Conservation (phyloP, 2,888 invertebrate genomes). For the Lamproptera curius region DNA sequence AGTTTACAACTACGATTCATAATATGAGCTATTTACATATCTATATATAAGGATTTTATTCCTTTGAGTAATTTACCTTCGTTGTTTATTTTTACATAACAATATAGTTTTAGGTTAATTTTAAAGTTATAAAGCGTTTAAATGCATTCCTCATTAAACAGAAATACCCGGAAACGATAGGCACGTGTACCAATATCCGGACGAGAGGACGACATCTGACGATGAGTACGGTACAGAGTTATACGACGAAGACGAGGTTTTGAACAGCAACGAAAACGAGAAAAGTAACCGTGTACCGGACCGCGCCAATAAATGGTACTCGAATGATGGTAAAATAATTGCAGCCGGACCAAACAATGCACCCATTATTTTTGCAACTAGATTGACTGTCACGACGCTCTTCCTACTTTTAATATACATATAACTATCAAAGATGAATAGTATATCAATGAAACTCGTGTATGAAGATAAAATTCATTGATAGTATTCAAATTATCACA, state of each 20-base stretch:
- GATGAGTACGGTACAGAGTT: constrained; percentile 65
- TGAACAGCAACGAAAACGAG: constrained; percentile 45
- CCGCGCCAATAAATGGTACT: constrained; percentile 73
- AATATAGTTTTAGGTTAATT: no score
- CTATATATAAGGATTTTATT: no score
- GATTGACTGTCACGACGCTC: constrained; percentile 35
- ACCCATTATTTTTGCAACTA: constrained; percentile 27
- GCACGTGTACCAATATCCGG: constrained; percentile 63
- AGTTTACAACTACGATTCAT: no score
- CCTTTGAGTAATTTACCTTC: no score
- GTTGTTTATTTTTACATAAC: no score
- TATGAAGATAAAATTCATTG: no score
- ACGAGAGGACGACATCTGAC: constrained; percentile 56
- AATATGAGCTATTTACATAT: no score
- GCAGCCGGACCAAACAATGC: constrained; percentile 43
- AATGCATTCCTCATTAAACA: no score
- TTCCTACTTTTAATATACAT: constrained; percentile 40
- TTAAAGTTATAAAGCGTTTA: no score
- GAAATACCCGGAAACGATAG: constrained; percentile 74
- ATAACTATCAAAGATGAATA: constrained; percentile 19
- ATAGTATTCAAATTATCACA: no score
- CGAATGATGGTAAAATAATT: constrained; percentile 60
- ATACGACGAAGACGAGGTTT: constrained; percentile 53
- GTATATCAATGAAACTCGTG: constrained; percentile 3
- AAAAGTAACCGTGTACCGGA: constrained; percentile 70